Base-by-base conservation (phyloP, 2,113 vertebrate species). In the Catagonus wagneri region DNA sequence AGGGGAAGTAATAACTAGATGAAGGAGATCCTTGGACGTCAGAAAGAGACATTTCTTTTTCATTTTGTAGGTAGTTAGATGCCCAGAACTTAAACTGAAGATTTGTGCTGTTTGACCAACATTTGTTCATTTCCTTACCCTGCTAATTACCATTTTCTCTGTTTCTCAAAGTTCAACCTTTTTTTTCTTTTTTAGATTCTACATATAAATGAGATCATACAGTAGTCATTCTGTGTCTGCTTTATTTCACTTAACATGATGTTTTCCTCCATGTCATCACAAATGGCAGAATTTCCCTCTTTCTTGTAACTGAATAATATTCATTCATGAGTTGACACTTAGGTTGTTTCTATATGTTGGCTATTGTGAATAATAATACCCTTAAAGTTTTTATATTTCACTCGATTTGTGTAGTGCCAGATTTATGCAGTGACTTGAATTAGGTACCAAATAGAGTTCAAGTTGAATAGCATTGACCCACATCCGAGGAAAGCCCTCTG, bases 391-490 rank as follows among this genome's bases (percentile, higher is more conserved):
- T 79, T 4, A 10, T 1, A 16, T 90, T 93, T 93, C 65, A 75
- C 63, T 88, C 74, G 52, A 39, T 79, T 97, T 91, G 52, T 94
- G 6, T 84, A 6, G 65, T 63, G 6, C 44, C 50, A 65, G 74
- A 22, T 95, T 95, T 89, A 54, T 88, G 44, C 52, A 66, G 36
- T 84, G 65, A 92, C 27, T 93, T 93, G 22, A 25, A 83, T 96
- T 95, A 97, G 91, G 58, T 93, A 58, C 90, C 56, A 29, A n/a
- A 54, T 83, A 52, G 68, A 79, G 50, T 95, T 92, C 50, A 89
- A 56, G 20, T 96, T 98, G 96, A 96, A 95, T 96, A 97, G 60
- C 92, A 81, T 74, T 88, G 93, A 32, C 9, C 81, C 95, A 22
- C n/a, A 68, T 96, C 89, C 96, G 61, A 90, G 92, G 92, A 68